Evolutionary conservation across 2,797 vertebrate genomes (phyloP), one percentile per base, ranked within the genome.

Genomic region (Sebastes cheni): DNA sequence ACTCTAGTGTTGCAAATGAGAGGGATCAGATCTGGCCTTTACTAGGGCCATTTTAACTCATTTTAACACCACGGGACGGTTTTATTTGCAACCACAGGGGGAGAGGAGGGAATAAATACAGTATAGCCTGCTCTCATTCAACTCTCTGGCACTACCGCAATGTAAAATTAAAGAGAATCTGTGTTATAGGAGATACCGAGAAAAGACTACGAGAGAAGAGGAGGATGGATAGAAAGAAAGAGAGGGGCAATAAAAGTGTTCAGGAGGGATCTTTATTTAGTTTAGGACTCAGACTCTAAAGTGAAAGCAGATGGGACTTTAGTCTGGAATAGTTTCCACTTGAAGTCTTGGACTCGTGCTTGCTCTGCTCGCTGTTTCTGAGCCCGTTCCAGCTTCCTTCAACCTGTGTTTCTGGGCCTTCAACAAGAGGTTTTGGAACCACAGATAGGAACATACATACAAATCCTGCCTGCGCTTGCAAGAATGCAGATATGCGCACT

Each of bases 271-370:
- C 93, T 95, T 95, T 96, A 95, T 96, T 95, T 95, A 94, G 95
- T 93, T 96, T 93, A 95, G 94, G 91, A 92, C 90, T 92, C 88
- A 90, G 91, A 87, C 92, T 90, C 88, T 87, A 93, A 96, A 96
- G 93, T 95, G 93, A 95, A 96, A 96, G 94, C 95, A 96, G 95
- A 96, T 96, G 96, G 92, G 82, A 86, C 80, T 89, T 83, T 39
- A 89, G 91, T 85, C 92, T 89, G 89, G 92, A 96, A 95, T 95
- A 95, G 86, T 95, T 96, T 96, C 96, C 96, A 95, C 93, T 95
- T 94, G 94, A 96, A 94, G 93, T 93, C 90, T 95, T 92, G 86
- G 85, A 90, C 84, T 91, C 23, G 79, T 88, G 89, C 92, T 94
- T 87, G 87, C 85, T 88, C 87, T 85, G 85, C 90, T 88, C 75